Percentiles rank a stretch among this genome's conserved stretches.
These are phyloP conservation scores for Endotricha flammealis DNA, from an alignment of 2,888 invertebrate species.

Conservation along the genomic window DNA sequence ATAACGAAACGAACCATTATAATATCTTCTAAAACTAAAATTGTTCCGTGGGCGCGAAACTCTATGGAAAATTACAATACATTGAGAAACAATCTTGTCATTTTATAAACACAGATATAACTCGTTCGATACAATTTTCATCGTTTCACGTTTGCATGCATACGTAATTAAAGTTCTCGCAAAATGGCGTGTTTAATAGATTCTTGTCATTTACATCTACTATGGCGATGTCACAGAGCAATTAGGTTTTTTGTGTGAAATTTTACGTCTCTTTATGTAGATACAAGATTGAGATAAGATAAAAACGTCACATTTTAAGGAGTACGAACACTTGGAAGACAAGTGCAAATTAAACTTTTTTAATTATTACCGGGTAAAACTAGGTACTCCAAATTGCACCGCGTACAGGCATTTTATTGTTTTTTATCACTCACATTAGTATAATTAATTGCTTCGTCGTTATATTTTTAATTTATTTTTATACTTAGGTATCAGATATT, in stretches of 20 bases:
- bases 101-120: not conserved
- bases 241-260: slow-evolving; percentile 8
- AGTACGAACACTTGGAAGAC: not conserved
- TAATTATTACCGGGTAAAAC: no score
- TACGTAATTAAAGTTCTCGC: not conserved
- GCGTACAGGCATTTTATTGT: no score
- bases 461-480: no score
- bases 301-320: slow-evolving; percentile 2
- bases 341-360: not conserved
- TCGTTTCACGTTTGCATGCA: not conserved
- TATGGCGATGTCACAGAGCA: slow-evolving; percentile 3
- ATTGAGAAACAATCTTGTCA: no score
- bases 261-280: slow-evolving; percentile 8
- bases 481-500: no score
- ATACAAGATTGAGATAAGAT: slow-evolving; percentile 6
- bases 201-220: not conserved
- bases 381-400: no score
- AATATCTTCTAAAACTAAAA: no score
- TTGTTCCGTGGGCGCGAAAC: no score
- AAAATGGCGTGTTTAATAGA: not conserved
- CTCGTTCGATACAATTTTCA: not conserved
- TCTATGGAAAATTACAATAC: no score
- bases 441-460: no score
- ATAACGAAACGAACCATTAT: no score
- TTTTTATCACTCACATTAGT: no score